These are phyloP conservation scores for Stenchaetothrips biformis DNA, from an alignment of 2,888 invertebrate species.

Conservation along the genomic window DNA sequence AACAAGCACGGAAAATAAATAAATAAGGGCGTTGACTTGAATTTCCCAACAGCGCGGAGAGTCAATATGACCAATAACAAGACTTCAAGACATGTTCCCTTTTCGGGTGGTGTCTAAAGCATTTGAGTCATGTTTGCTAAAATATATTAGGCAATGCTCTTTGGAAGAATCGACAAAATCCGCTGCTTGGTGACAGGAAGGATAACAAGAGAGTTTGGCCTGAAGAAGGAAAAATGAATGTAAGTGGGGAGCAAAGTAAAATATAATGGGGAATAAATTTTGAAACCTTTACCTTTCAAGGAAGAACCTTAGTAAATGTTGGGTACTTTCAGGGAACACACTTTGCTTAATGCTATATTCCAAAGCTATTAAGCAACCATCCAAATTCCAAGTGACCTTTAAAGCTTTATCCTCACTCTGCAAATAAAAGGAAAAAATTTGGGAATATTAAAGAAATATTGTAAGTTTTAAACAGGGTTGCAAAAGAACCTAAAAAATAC, in stretches of 20 bases:
- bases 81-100: too few species aligned
- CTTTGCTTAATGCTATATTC: constrained; percentile 51
- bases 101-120: too few species aligned
- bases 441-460: constrained; percentile 16
- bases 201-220: neutral
- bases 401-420: constrained; percentile 65
- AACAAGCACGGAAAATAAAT: too few species aligned
- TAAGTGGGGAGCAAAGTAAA: neutral
- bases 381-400: constrained; percentile 58
- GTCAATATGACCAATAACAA: too few species aligned
- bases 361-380: constrained; percentile 57
- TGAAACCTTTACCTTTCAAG: constrained; percentile 18
- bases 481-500: constrained; percentile 47
- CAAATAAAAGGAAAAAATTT: constrained; percentile 19
- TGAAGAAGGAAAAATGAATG: neutral
- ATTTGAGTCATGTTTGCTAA: too few species aligned
- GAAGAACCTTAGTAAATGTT: constrained; percentile 26
- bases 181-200: neutral
- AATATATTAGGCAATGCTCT: neutral
- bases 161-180: neutral
- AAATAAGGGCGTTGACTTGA: too few species aligned
- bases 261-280: neutral
- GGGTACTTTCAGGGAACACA: constrained; percentile 48
- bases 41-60: too few species aligned
- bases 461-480: neutral